A percentile compares a stretch with the other conserved stretches of the same genome.
Conservation (phyloP, 2,888 invertebrate species). For the Drosophila demipolita region DNA sequence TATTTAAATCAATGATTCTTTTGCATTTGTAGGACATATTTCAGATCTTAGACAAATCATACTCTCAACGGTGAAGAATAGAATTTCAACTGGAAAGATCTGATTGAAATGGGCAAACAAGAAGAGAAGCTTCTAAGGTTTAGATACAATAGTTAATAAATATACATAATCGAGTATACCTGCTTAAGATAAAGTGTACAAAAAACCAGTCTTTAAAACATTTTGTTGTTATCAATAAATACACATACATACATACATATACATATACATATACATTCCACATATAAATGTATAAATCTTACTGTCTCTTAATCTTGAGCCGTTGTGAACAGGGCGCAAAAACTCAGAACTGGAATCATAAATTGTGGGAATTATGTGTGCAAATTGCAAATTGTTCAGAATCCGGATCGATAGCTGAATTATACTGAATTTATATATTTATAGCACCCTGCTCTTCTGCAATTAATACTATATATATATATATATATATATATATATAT, state of each 20-base stretch:
- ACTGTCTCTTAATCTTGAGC: constrained; percentile 36
- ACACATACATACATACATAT: constrained; percentile 26
- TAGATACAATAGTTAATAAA: constrained; percentile 38
- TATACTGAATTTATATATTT: constrained; percentile 4
- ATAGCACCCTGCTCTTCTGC: constrained; percentile 39
- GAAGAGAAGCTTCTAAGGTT: constrained; percentile 8
- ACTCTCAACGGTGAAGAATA: not conserved
- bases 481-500: constrained; percentile 5
- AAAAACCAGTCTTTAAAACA: constrained; percentile 84
- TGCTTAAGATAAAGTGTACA: constrained; percentile 82
- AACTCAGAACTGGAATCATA: constrained; percentile 12
- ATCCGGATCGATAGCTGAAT: constrained; percentile 3
- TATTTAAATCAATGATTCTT: not conserved
- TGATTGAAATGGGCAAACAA: constrained; percentile 13
- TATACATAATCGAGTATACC: constrained; percentile 55
- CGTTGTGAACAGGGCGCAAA: constrained; percentile 19
- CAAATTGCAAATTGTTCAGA: constrained; percentile 5
- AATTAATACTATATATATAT: constrained; percentile 13
- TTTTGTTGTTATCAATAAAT: constrained; percentile 58
- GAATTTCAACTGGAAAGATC: constrained; percentile 10
- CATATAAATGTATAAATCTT: constrained; percentile 43
- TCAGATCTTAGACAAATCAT: not conserved
- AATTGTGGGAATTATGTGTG: not conserved
- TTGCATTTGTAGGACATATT: not conserved
- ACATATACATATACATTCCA: constrained; percentile 30